A percentile compares a stretch with the other conserved stretches of the same genome.
Conservation (phyloP, 2,113 vertebrate species). For the Lethenteron reissneri region DNA sequence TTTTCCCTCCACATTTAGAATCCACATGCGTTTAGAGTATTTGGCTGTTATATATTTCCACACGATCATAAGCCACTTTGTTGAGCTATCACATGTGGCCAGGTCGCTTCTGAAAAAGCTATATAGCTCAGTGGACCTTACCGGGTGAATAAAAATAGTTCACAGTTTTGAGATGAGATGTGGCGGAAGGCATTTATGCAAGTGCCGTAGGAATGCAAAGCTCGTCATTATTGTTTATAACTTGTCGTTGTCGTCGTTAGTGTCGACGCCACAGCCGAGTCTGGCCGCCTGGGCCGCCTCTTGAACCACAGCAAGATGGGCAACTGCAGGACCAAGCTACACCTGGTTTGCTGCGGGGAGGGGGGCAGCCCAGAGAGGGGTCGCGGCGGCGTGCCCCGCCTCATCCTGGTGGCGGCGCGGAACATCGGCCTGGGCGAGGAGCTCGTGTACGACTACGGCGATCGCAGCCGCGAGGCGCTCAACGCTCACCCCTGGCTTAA, state of each 20-base stretch:
- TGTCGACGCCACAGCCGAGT: slow-evolving; percentile 72
- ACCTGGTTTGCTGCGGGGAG: slow-evolving; percentile 24
- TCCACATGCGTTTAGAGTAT: too few species aligned
- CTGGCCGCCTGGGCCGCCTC: slow-evolving; percentile 47
- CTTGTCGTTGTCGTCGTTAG: slow-evolving; percentile 19
- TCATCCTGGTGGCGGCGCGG: slow-evolving; percentile 63
- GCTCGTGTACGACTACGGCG: slow-evolving; percentile 79
- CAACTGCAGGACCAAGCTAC: slow-evolving; percentile 75
- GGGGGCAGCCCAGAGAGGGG: too few species aligned
- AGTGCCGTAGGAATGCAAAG: not conserved
- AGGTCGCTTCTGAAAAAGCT: too few species aligned
- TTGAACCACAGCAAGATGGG: slow-evolving; percentile 86
- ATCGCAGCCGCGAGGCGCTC: slow-evolving; percentile 59
- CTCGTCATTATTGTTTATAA: not conserved
- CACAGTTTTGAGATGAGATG: too few species aligned
- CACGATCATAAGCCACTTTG: too few species aligned
- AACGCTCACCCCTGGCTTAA: slow-evolving; percentile 78
- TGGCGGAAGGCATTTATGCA: not conserved
- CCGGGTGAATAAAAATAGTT: too few species aligned
- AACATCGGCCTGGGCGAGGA: slow-evolving; percentile 61
- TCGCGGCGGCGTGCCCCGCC: slow-evolving; percentile 42
- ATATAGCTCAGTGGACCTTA: too few species aligned
- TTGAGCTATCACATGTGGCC: too few species aligned
- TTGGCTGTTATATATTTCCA: too few species aligned
- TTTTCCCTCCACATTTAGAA: too few species aligned